These are phyloP conservation scores for Yoshiicerus persimilis DNA, from an alignment of 1,140 invertebrate species.

Conservation along the genomic window DNA sequence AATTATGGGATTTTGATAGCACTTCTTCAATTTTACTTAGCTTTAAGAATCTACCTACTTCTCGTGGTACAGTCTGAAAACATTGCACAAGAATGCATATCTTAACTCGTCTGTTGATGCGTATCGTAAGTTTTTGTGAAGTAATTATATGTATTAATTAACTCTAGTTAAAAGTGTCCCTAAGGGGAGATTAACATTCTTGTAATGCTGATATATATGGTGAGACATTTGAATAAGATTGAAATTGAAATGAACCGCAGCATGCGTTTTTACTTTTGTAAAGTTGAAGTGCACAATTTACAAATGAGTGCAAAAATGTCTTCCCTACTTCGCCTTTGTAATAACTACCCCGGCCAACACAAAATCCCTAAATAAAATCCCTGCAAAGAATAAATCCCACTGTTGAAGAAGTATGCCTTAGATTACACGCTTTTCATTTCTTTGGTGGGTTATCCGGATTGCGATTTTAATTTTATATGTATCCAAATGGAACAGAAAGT, in stretches of 20 bases:
- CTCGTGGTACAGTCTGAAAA: not conserved
- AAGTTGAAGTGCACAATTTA: constrained; percentile 8
- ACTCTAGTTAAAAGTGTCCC: not conserved
- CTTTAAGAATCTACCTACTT: not conserved
- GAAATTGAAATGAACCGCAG: not conserved
- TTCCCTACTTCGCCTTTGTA: not conserved
- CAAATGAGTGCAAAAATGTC: constrained; percentile 10
- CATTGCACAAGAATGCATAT: not conserved
- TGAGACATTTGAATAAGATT: not conserved
- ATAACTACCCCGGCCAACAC: not conserved
- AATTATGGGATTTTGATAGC: not conserved
- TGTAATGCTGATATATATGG: too few relatives aligned
- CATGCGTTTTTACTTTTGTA: constrained; percentile 9
- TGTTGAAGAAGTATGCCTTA: too few relatives aligned
- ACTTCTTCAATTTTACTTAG: not conserved
- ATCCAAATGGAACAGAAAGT: too few relatives aligned
- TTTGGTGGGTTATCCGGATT: too few relatives aligned
- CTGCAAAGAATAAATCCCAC: too few relatives aligned
- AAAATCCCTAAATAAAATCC: too few relatives aligned
- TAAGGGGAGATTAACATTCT: not conserved
- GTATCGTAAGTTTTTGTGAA: not conserved
- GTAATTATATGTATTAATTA: too few relatives aligned
- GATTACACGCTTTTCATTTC: too few relatives aligned
- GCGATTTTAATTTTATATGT: too few relatives aligned
- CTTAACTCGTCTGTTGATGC: too few relatives aligned